phyloP scores from a whole-genome alignment of 2,113 vertebrate genomes.

The Tragelaphus imberbis region DNA sequence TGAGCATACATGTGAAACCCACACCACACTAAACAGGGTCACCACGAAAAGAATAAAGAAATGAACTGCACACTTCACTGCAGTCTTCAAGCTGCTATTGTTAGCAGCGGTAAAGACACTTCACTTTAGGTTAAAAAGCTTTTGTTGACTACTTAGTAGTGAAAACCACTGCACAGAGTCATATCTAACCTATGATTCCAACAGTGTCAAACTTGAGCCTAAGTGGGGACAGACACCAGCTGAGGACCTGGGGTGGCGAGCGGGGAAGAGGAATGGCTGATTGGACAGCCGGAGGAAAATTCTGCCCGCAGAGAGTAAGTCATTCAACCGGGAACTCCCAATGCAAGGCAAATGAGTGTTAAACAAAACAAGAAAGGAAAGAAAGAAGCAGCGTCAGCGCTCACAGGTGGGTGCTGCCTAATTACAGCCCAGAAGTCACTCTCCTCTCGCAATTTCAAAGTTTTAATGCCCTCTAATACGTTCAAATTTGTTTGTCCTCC shows the following conservation, averaged over 20 bases:
- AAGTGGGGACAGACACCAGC: too few relatives aligned
- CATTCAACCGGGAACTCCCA: accelerated
- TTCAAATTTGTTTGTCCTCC: neutral
- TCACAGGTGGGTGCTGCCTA: neutral
- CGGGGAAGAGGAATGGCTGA: accelerated
- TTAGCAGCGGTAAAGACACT: neutral
- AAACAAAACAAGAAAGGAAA: neutral
- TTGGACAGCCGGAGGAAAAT: accelerated
- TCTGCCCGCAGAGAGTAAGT: neutral
- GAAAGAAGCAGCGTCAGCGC: neutral
- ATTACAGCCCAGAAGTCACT: neutral
- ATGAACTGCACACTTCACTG: accelerated
- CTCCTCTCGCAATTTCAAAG: neutral
- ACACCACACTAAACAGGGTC: neutral
- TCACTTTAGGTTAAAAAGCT: neutral
- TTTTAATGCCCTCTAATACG: neutral
- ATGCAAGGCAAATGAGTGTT: neutral
- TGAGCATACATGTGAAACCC: accelerated
- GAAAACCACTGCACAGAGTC: neutral
- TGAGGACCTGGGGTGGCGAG: neutral
- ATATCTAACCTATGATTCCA: neutral
- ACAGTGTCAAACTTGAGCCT: neutral
- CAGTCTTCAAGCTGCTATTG: neutral
- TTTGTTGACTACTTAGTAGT: neutral
- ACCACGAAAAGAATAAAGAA: accelerated